A percentile compares a stretch with the other conserved stretches of the same genome.
Evolutionary conservation across 2,888 invertebrate species (phyloP).

Genomic region (Uropetala carovei): DNA sequence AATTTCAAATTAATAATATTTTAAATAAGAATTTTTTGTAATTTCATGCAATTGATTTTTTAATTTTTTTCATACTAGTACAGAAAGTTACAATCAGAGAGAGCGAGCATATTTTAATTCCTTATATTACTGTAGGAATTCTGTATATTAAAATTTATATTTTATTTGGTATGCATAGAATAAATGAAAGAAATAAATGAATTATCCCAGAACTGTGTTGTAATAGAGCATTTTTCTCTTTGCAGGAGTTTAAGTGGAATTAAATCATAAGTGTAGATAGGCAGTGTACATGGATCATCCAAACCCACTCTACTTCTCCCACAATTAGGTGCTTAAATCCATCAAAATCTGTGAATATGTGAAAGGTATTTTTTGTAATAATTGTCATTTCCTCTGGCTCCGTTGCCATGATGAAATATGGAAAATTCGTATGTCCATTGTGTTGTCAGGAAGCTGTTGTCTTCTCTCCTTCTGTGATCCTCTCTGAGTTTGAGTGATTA

Average conservation of each 20-base stretch:
- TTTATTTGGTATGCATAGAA: too few species aligned
- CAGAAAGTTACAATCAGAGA: too few species aligned
- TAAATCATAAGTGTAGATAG: slow-evolving; percentile 54
- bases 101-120: too few species aligned
- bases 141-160: too few species aligned
- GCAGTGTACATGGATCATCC: slow-evolving; percentile 59
- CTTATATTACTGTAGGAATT: too few species aligned
- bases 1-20: too few species aligned
- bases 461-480: slow-evolving; percentile 63
- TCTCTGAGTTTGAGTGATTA: slow-evolving; percentile 59
- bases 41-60: too few species aligned
- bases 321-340: slow-evolving; percentile 54
- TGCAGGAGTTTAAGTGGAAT: slow-evolving; percentile 63
- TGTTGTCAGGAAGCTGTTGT: slow-evolving; percentile 56
- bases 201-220: neutral
- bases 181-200: neutral
- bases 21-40: too few species aligned
- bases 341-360: slow-evolving; percentile 54
- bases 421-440: slow-evolving; percentile 42
- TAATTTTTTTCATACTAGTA: too few species aligned
- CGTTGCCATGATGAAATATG: slow-evolving; percentile 41
- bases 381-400: slow-evolving; percentile 46
- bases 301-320: slow-evolving; percentile 60
- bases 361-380: slow-evolving; percentile 57
- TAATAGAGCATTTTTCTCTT: slow-evolving; percentile 25